Evolutionary conservation across 92 coral and sea anemone genomes (phyloP), one percentile per base, ranked within the genome.

Genomic region (Parazoanthus swiftii): DNA sequence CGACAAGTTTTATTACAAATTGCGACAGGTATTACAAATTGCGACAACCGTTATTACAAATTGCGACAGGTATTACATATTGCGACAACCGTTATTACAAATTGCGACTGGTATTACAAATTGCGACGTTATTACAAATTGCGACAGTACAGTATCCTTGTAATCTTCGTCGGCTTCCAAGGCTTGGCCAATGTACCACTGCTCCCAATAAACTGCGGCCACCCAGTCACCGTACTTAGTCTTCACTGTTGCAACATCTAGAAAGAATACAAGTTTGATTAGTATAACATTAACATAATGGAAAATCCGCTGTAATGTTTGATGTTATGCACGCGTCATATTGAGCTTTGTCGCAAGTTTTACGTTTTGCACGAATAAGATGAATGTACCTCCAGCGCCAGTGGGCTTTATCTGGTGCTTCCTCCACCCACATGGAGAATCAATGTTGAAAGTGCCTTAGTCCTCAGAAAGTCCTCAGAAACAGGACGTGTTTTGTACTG

Each of bases 191-290:
- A 81, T 20, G 50, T 81, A 81, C 85, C 85, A 81, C 75, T 59
- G 73, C 85, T 16, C 56, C 73, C 58, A 74, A 23, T 65, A 54
- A 36, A 81, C 73, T 59, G 74, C 74, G 18, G 74, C 73, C 25
- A 59, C 85, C 85, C 85, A 56, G 85, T 81, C 85, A 29, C 74
- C 85, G 29, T 36, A 14, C 85, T 81, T 39, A 59, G 36, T 33
- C 85, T 59, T 81, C 63, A 77, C 81, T 77, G 81, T 23, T 7
- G 21, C 25, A 77, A 44, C 63, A 46, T 44, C 81, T 44, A 44
- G 15, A 77, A 15, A 77, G 37, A 77, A 77, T 21, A 35, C 36
- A 77, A 77, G 56, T 77, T 16, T 50, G 4, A 77, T 77, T 77
- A 77, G 43, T 77, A 77, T 77, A 77, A 76, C 18, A 50, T 77